These are phyloP conservation scores for Diplazon laetatorius DNA, from an alignment of 2,888 invertebrate species.

Conservation along the genomic window DNA sequence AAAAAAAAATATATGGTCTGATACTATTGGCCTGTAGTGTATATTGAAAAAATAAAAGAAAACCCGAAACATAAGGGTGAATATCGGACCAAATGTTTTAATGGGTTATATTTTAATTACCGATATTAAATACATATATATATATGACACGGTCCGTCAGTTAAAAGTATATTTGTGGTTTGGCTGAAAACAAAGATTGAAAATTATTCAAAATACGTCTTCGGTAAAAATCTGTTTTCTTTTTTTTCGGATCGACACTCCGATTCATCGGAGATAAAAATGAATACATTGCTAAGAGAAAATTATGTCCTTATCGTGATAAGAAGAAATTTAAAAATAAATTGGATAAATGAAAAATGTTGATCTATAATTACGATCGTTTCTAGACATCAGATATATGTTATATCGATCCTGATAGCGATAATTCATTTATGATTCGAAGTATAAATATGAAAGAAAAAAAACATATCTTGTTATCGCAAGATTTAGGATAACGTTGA, in stretches of 20 bases:
- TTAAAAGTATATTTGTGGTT: not conserved
- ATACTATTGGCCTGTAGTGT: too few relatives aligned
- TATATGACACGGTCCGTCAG: not conserved
- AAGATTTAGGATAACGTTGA: slow-evolving; percentile 41
- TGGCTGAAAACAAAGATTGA: not conserved
- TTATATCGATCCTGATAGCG: slow-evolving; percentile 13
- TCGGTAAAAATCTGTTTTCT: not conserved
- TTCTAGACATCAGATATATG: slow-evolving; percentile 32
- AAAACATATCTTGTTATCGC: slow-evolving; percentile 33
- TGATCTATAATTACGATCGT: slow-evolving; percentile 29
- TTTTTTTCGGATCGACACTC: not conserved
- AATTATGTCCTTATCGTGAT: not conserved
- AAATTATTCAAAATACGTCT: too few relatives aligned
- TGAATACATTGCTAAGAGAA: not conserved
- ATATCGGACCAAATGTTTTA: slow-evolving; percentile 16
- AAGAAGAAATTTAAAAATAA: not conserved
- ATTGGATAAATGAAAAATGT: slow-evolving; percentile 11
- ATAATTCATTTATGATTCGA: slow-evolving; percentile 34
- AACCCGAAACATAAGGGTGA: not conserved
- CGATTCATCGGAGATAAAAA: not conserved
- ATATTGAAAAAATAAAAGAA: too few relatives aligned
- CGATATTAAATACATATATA: not conserved
- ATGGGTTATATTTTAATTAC: not conserved
- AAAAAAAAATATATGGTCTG: too few relatives aligned
- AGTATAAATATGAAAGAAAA: slow-evolving; percentile 10